Base-by-base conservation (phyloP, 64 coral and sea anemone genomes). In the Hydrozoanthus tunicans region DNA sequence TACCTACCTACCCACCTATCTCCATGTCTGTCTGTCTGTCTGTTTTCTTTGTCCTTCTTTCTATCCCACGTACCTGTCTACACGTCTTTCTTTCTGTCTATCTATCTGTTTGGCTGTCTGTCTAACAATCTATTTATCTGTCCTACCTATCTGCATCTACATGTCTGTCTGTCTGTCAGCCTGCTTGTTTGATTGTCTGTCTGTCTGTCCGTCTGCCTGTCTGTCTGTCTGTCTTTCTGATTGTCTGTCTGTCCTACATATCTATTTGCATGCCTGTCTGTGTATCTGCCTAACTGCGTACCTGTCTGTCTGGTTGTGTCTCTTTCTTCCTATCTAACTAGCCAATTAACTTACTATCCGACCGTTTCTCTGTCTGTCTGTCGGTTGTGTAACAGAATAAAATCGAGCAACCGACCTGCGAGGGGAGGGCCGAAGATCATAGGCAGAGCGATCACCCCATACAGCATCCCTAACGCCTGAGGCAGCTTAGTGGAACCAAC, bases 381-480 rank as follows among this genome's bases (percentile, higher is more conserved):
- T 65, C 9, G 63, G 10, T 4, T 13, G 10, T 4, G 10, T 11
- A 13, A 9, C 15, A 65, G 32, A 72, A n/a, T 27, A 26, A 4
- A 8, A 72, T 8, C 1, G 69, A n/a, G 4, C n/a, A 17, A 82
- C 79, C 51, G 6, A 93, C 94, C 94, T 96, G 94, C 91, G 63
- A 96, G 73, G n/a, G 94, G 94, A 58, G 94, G 74, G 9, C 91
- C 94, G 79, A 93, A 93, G 58, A 93, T 96, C 79, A 96, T 93
- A 27, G 94, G 91, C 7, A 96, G 0, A 26, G 94, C 72, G 3
- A 90, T 93, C 7, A 91, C 86, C 14, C 94, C 94, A 86, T 96
- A 96, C 6, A 96, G 66, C 62, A 68, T 92, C 26, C 94, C 94
- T 55, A 96, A 81, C 53, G 94, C 91, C 64, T 90, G 74, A 5